Percentiles rank a stretch among this genome's conserved stretches.
These are phyloP conservation scores for Hipposideros armiger DNA, from an alignment of 2,113 vertebrate genomes.

Conservation along the genomic window DNA sequence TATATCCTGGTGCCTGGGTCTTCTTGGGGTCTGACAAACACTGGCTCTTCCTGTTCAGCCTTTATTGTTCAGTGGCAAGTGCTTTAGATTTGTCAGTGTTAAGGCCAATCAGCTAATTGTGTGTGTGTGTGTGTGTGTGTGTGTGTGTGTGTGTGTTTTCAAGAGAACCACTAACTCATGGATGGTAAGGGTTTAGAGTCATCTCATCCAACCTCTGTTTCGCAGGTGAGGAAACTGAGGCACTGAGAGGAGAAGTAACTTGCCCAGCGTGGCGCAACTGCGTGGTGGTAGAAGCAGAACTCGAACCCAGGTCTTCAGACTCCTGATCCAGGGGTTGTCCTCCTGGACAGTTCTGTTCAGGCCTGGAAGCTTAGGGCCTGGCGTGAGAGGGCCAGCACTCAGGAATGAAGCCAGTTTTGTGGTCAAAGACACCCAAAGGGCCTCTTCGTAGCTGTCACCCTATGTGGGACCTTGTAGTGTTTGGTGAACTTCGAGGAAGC, in stretches of 20 bases:
- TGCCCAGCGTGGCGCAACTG: not conserved
- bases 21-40: not conserved
- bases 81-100: not conserved
- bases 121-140: not conserved
- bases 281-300: not conserved
- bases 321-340: not conserved
- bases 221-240: not conserved
- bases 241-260: not conserved
- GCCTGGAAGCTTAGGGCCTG: not conserved
- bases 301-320: not conserved
- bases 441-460: not conserved
- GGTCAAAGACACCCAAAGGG: not conserved
- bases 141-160: not conserved
- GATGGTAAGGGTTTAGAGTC: not conserved
- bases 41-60: not conserved
- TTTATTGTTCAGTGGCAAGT: not conserved
- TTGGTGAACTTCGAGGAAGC: not conserved
- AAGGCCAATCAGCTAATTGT: not conserved
- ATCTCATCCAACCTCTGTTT: not conserved
- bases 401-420: not conserved
- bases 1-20: not conserved
- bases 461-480: not conserved
- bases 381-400: not conserved
- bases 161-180: not conserved
- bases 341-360: not conserved